Percentiles rank a stretch among this genome's conserved stretches.
phyloP scores from a whole-genome alignment of 64 coral and sea anemone genomes.

The Actinia tenebrosa region DNA sequence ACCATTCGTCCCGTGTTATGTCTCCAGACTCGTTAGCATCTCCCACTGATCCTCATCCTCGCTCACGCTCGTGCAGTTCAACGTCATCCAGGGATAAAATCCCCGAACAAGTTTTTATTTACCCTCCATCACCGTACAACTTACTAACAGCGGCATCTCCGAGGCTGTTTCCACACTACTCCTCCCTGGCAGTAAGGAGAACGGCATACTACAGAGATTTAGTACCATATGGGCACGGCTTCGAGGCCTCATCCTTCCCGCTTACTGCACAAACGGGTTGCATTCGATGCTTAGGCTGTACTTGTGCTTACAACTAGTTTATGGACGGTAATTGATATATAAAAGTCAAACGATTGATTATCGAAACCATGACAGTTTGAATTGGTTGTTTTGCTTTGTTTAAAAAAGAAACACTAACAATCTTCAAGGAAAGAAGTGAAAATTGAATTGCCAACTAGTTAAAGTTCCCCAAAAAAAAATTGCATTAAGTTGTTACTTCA shows the following conservation, averaged over 20 bases:
- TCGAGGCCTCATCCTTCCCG: neutral
- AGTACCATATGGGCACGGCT: neutral
- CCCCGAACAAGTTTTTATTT: neutral
- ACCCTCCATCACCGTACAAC: neutral
- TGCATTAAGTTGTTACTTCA: neutral
- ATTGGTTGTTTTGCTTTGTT: neutral
- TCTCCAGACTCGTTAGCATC: neutral
- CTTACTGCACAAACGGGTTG: neutral
- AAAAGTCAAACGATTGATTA: neutral
- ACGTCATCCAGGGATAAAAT: neutral
- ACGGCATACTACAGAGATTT: neutral
- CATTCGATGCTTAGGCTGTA: slow-evolving; percentile 9
- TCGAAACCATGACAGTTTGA: neutral
- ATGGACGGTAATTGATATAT: neutral
- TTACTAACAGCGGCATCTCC: neutral
- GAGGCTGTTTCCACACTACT: neutral
- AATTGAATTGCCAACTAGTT: neutral
- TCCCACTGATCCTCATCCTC: neutral
- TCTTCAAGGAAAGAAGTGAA: neutral
- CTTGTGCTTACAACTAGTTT: neutral
- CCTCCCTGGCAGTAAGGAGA: neutral
- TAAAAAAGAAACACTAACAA: neutral
- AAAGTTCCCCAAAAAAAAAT: neutral
- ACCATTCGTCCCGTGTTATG: neutral
- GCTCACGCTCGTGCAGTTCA: neutral